Evolutionary conservation across 1,140 invertebrate species (phyloP), one percentile per base, ranked within the genome.

Genomic region (Myzus persicae): DNA sequence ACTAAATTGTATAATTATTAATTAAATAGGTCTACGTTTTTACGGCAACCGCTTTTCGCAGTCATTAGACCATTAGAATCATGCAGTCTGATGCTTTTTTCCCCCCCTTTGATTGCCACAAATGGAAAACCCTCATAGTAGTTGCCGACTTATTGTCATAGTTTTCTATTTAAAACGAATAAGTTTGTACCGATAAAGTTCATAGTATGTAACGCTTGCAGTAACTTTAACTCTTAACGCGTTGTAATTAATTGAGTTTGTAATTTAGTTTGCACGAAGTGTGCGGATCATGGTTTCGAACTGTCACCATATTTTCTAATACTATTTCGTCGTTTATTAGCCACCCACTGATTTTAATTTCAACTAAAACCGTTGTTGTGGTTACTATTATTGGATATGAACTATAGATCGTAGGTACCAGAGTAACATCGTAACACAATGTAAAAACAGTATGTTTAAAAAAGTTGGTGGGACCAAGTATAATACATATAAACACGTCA

Each of bases 231-330:
- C 85, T 36, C 38, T n/a, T 88, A 88, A 88, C 36, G 44, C 18
- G 18, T 36, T n/a, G 44, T 36, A 88, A 36, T 88, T 88, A 88
- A 88, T 88, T 88, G n/a, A 44, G 44, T 88, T 88, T 88, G 31
- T 88, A 88, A 48, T 88, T 88, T 88, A 85, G 44, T 85, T 85
- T 44, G 24, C 26, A 18, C 20, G 44, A 46, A 88, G 42, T 36
- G 44, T 8, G 18, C 26, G 11, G 46, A 46, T 59, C 36, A 11
- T n/a, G 84, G 38, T 44, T 42, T 14, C 8, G 24, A 87, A 44
- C 84, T 42, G 42, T 87, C 42, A 26, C 18, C 24, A 18, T 51
- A 48, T 48, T 85, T 85, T 44, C 5, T 31, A 4, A 85, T 85
- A 44, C 26, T 85, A 85, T 31, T 87, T 87, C 14, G 42, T 87